Evolutionary conservation across 2,113 vertebrate species (phyloP), one percentile per base, ranked within the genome.

Genomic region (Panthera tigris): DNA sequence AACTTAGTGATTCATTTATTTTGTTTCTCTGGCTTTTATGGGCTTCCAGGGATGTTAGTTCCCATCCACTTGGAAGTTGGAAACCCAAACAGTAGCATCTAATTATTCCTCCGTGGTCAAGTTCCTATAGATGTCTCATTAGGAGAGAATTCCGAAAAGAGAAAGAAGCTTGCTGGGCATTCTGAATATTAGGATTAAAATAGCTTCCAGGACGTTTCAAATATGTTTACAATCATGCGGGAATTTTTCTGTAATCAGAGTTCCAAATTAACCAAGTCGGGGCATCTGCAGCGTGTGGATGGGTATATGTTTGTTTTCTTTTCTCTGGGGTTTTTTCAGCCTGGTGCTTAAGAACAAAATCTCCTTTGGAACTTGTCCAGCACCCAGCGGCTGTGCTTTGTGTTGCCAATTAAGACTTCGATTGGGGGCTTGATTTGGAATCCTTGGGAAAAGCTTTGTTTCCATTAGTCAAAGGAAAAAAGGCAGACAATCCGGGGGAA

Each of bases 371-470:
- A 91, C 95, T 4, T 57, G 95, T 89, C 98, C 98, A 98, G 96
- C 0, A 0, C 29, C 66, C 95, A 88, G 97, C 80, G 71, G 95
- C 50, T 82, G 85, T 91, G 94, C 98, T 98, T 98, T 98, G 97
- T 98, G 96, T 96, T 96, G 93, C 95, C 95, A 98, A 95, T 98
- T 98, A 98, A 98, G 98, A 96, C 93, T 95, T 94, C 18, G 79
- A 52, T 50, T 7, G 97, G 97, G 94, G 97, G 97, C 96, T 89
- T 93, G 85, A 82, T 97, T 33, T 91, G 93, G 93, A 96, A 81
- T 93, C 96, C 95, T 88, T 94, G 97, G 97, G 97, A 94, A 97
- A 96, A 98, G 97, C 96, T 98, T 98, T 98, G 97, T 98, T 98
- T 98, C 89, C 96, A 80, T 73, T 92, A 96, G 57, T 82, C 93